Evolutionary conservation across 2,888 invertebrate species (phyloP).

Genomic region (Didymodactylos carnosus): DNA sequence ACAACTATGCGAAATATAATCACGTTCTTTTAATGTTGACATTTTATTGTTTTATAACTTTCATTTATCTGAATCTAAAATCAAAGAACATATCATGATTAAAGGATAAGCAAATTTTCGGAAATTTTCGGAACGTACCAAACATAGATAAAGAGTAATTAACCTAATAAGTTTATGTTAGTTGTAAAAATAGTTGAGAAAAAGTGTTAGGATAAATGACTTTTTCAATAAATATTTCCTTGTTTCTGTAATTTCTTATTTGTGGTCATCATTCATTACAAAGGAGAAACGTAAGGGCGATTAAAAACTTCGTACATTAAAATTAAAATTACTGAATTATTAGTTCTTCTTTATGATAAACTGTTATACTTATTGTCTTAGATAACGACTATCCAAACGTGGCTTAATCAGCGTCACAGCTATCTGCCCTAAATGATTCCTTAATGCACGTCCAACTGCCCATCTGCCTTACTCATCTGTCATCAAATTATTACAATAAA

Average conservation of each 20-base stretch:
- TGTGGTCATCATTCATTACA: too few relatives aligned
- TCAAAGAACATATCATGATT: not conserved
- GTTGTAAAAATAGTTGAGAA: too few relatives aligned
- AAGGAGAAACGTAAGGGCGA: too few relatives aligned
- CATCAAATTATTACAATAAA: not conserved
- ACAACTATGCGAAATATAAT: not conserved
- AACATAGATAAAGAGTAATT: too few relatives aligned
- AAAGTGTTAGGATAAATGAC: too few relatives aligned
- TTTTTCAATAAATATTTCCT: too few relatives aligned
- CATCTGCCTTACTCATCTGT: not conserved
- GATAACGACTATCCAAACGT: not conserved
- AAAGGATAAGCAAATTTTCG: not conserved
- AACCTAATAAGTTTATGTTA: too few relatives aligned
- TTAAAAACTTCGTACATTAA: too few relatives aligned
- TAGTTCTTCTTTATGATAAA: not conserved
- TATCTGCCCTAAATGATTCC: not conserved
- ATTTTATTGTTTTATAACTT: too few relatives aligned
- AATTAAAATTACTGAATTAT: not conserved
- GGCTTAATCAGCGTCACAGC: not conserved
- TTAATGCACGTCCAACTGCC: not conserved
- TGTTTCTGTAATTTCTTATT: too few relatives aligned
- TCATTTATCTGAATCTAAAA: too few relatives aligned
- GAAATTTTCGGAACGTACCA: too few relatives aligned
- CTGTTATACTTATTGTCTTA: not conserved
- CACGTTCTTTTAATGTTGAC: not conserved